Percentiles rank a stretch among this genome's conserved stretches.
These are phyloP conservation scores for Coryphaenoides rupestris DNA, from an alignment of 2,113 vertebrate genomes.

Conservation along the genomic window DNA sequence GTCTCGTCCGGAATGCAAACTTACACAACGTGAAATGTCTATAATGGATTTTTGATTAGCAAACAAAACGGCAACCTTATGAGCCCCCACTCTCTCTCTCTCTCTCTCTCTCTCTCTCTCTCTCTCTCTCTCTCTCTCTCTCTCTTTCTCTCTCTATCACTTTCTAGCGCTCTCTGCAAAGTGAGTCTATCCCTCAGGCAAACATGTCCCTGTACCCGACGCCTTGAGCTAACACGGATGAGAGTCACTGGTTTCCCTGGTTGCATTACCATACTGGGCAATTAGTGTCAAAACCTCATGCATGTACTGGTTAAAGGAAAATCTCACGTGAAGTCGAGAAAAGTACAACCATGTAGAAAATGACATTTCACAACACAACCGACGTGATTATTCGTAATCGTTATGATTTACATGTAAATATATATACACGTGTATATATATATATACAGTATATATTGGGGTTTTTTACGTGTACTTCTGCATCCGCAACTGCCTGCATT, in stretches of 20 bases:
- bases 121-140: conserved; percentile 14
- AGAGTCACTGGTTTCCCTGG: conserved; percentile 74
- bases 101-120: not conserved
- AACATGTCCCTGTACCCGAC: conserved; percentile 39
- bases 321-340: no score
- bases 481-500: not conserved
- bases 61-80: conserved; percentile 23
- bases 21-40: conserved; percentile 36
- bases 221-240: conserved; percentile 64
- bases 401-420: no score
- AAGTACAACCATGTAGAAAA: no score
- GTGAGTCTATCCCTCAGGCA: conserved; percentile 19
- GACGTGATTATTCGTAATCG: no score
- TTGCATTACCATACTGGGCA: conserved; percentile 74
- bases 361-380: no score
- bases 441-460: no score
- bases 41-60: conserved; percentile 31
- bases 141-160: conserved; percentile 6
- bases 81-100: conserved; percentile 2
- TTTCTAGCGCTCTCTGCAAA: not conserved
- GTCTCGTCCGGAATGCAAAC: conserved; percentile 35
- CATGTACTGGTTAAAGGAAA: no score
- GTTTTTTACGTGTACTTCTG: no score
- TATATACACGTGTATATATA: no score
- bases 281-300: conserved; percentile 62